These are phyloP conservation scores for Crotalus helleri DNA, from an alignment of 2,113 vertebrate genomes.

Conservation along the genomic window DNA sequence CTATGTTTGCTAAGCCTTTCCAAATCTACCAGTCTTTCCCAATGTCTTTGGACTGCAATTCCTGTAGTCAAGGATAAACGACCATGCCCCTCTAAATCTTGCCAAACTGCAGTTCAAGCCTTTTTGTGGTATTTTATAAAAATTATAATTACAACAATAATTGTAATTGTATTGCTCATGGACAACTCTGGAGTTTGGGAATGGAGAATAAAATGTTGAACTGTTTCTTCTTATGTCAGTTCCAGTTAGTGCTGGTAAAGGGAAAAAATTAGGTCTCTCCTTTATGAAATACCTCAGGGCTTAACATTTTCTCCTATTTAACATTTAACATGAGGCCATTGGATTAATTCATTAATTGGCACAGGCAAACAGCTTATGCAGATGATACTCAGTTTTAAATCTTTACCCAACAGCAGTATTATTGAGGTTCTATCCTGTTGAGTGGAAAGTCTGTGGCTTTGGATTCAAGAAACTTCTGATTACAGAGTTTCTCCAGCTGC, in stretches of 20 bases:
- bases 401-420: not conserved
- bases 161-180: not conserved
- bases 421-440: not conserved
- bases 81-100: not conserved
- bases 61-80: not conserved
- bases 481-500: not conserved
- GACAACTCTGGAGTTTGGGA: not conserved
- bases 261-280: not conserved
- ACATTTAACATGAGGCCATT: not conserved
- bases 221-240: not conserved
- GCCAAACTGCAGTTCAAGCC: not conserved
- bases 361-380: not conserved
- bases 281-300: not conserved
- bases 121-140: no score
- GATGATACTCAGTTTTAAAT: not conserved
- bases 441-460: not conserved
- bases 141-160: no score
- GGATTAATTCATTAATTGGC: not conserved
- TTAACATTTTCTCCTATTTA: not conserved
- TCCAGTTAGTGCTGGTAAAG: not conserved
- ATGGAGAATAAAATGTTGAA: not conserved
- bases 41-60: not conserved
- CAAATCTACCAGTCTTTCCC: not conserved
- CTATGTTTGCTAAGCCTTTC: not conserved
- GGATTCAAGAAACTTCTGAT: not conserved